Conservation (phyloP, 2,113 vertebrate species). For the Apodemus speciosus region DNA sequence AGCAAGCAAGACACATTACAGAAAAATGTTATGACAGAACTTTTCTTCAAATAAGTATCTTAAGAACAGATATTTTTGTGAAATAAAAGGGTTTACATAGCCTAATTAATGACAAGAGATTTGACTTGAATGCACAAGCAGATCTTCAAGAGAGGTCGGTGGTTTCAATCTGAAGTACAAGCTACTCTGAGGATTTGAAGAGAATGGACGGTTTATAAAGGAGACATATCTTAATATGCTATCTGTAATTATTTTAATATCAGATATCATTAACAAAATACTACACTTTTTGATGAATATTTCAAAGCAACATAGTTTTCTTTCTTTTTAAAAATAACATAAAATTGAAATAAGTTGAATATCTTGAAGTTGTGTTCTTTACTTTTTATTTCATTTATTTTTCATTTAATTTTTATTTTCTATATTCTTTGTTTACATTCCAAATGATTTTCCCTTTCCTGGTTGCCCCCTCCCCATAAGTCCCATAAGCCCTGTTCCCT, state of each 20-base stretch:
- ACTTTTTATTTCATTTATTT: not conserved
- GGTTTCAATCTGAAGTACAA: not conserved
- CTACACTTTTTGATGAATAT: not conserved
- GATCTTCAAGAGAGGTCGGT: not conserved
- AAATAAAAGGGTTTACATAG: not conserved
- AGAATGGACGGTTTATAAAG: not conserved
- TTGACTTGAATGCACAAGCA: not conserved
- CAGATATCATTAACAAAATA: not conserved
- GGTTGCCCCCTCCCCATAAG: too few relatives aligned
- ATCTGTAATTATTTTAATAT: not conserved
- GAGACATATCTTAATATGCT: not conserved
- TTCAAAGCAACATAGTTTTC: not conserved
- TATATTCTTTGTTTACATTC: too few relatives aligned
- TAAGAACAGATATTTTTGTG: not conserved
- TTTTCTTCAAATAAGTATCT: not conserved
- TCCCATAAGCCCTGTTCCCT: too few relatives aligned
- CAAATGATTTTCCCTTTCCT: too few relatives aligned
- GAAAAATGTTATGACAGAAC: not conserved
- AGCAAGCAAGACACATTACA: not conserved
- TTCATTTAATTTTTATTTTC: too few relatives aligned
- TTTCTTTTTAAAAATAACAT: not conserved
- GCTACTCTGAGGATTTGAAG: not conserved
- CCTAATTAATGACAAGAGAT: not conserved
- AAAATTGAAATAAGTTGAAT: not conserved
- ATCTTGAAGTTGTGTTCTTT: not conserved